phyloP scores from a whole-genome alignment of 35 echinoderm and acorn worm species.

The Apostichopus californicus region DNA sequence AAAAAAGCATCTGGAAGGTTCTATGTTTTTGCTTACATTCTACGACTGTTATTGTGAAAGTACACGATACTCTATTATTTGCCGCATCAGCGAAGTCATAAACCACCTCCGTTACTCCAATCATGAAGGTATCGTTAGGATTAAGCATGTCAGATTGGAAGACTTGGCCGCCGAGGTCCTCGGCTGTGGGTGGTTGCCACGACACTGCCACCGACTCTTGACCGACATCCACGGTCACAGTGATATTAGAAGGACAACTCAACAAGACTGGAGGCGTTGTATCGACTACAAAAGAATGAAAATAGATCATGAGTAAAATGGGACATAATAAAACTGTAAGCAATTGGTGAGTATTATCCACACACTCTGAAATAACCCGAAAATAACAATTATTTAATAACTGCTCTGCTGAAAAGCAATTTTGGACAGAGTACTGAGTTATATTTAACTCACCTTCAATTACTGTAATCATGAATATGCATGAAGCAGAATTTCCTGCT shows the following conservation, averaged over 20 bases:
- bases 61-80: neutral
- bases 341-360: no score
- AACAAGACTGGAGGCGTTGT: slow-evolving; percentile 32
- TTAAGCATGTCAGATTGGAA: slow-evolving; percentile 22
- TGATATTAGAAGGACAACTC: slow-evolving; percentile 45
- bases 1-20: no score
- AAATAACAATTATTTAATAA: no score
- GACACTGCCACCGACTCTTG: slow-evolving; percentile 51
- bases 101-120: slow-evolving; percentile 19
- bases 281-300: slow-evolving; percentile 21
- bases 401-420: no score
- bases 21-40: neutral
- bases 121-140: slow-evolving; percentile 16
- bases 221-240: neutral
- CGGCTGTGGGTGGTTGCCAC: slow-evolving; percentile 54
- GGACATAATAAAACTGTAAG: no score
- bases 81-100: neutral
- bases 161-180: slow-evolving; percentile 51
- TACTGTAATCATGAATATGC: neutral
- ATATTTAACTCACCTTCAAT: neutral
- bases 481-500: neutral
- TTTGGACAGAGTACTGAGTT: no score
- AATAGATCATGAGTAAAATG: no score
- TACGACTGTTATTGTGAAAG: neutral
- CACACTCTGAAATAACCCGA: no score